These are phyloP conservation scores for Astur gentilis DNA, from an alignment of 2,113 vertebrate species.

Conservation along the genomic window DNA sequence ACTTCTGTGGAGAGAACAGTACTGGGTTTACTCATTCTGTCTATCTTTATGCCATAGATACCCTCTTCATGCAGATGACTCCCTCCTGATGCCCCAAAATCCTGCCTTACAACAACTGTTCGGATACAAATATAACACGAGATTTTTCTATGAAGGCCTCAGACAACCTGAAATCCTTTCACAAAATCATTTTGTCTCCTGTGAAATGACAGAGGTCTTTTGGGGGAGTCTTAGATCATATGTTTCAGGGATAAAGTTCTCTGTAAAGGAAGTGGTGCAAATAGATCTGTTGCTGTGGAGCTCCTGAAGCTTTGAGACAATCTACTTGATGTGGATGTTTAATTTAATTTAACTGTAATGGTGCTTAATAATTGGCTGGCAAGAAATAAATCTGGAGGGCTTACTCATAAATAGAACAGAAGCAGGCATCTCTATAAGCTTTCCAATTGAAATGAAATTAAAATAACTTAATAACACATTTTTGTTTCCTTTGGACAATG, in stretches of 20 bases:
- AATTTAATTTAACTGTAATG: constrained; percentile 41
- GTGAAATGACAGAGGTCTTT: background rate
- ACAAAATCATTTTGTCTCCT: background rate
- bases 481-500: constrained; percentile 44
- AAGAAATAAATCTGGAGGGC: constrained; percentile 13
- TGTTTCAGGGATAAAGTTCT: background rate
- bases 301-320: background rate
- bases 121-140: background rate
- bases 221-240: background rate
- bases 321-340: background rate
- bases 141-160: background rate
- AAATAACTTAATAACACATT: constrained; percentile 61
- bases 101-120: background rate
- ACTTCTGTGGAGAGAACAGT: background rate
- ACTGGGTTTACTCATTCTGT: background rate
- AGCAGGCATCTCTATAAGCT: constrained; percentile 8
- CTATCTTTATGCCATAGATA: background rate
- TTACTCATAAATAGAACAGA: constrained; percentile 34
- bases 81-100: background rate
- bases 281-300: background rate
- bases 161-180: background rate
- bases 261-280: background rate
- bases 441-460: constrained; percentile 49
- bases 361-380: background rate
- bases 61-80: background rate